Conservation (phyloP, 2,888 invertebrate species). For the Epistrophe grossulariae region DNA sequence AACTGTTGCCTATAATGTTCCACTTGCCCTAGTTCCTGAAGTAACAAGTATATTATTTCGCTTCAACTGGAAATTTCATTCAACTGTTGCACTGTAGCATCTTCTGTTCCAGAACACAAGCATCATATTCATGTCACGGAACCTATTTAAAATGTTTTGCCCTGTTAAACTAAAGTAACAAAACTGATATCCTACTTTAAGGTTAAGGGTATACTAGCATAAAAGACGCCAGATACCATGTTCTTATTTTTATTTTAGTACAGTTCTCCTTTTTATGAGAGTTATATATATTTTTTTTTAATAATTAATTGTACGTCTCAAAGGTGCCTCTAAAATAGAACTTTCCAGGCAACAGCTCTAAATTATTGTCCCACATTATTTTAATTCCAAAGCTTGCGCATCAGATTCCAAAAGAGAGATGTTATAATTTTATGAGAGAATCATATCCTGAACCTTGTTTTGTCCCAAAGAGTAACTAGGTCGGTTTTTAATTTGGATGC, state of each 20-base stretch:
- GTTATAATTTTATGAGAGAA: not conserved
- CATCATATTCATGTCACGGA: constrained; percentile 40
- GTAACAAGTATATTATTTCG: constrained; percentile 60
- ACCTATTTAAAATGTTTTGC: constrained; percentile 39
- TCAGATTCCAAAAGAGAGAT: constrained; percentile 4
- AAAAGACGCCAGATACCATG: constrained; percentile 41
- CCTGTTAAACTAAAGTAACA: constrained; percentile 42
- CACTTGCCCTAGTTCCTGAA: constrained; percentile 37
- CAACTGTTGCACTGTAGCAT: constrained; percentile 64
- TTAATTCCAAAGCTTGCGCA: constrained; percentile 66
- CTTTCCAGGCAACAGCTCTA: constrained; percentile 39
- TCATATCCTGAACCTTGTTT: constrained; percentile 38
- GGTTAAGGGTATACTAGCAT: constrained; percentile 46
- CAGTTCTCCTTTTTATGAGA: constrained; percentile 44
- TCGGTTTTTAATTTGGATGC: constrained; percentile 61
- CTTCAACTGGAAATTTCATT: constrained; percentile 53
- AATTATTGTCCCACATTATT: constrained; percentile 26
- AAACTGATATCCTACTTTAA: constrained; percentile 49
- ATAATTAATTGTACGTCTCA: constrained; percentile 60
- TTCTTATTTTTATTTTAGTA: constrained; percentile 21
- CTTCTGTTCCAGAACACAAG: constrained; percentile 58
- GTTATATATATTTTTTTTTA: constrained; percentile 38
- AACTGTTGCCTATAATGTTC: constrained; percentile 28
- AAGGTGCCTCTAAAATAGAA: constrained; percentile 42
- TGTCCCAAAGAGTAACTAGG: constrained; percentile 63